Base-by-base conservation (phyloP, 1,140 invertebrate genomes). In the Melitaea cinxia region DNA sequence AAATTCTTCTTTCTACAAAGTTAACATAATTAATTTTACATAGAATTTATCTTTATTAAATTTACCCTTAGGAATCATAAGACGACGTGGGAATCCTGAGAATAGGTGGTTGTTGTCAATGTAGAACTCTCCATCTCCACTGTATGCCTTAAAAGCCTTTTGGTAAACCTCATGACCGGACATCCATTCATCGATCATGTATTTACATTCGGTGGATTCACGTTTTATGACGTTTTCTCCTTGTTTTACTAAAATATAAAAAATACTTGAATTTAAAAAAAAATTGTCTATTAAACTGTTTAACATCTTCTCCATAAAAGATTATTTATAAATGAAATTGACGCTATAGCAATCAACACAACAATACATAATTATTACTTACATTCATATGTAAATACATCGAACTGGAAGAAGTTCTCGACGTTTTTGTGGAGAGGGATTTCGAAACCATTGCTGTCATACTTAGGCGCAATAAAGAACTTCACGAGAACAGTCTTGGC, bases 391-490 rank as follows among this genome's bases (percentile, higher is more conserved):
- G 72, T 65, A 80, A 93, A 93, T 56, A 88, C 72, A 59, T 93
- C 92, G 3, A 93, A 14, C 57, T 90, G 79, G 70, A 92, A 79
- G 78, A 93, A 92, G 85, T 93, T 93, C 57, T 88, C 60, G 45
- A 83, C 84, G 80, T 93, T 93, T 9, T 92, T 74, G 6, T 87
- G 72, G 0, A 94, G 73, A 63, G 92, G 88, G 37, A 92, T 90
- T 63, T 85, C 90, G 57, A 86, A 79, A 23, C 87, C 83, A 0
- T 73, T 85, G 57, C 91, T 88, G 61, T 95, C 93, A 71, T 93
- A 93, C 79, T 94, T 95, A 1, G 95, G 95, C 37, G 94, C 95
- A 28, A 96, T 77, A 91, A 94, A 96, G 28, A 95, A 90, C 15
- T 92, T 92, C 1, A 96, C 92, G 4, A 91, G 76, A 0, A 89